Base-by-base conservation (phyloP, 2,888 invertebrate genomes). In the Ectemnius cavifrons region DNA sequence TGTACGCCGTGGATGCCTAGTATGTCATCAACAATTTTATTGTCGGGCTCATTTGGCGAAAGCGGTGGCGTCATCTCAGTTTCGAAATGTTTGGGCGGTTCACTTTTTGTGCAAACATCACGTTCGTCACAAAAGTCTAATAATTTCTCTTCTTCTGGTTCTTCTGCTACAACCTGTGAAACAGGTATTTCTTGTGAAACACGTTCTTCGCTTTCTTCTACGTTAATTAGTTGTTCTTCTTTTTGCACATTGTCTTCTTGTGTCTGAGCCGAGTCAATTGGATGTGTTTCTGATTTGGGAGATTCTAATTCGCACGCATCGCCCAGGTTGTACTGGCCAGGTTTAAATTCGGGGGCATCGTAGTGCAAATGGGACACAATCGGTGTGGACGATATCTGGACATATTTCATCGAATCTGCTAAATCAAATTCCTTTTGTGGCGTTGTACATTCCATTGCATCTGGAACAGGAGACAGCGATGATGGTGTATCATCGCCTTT, bases 401-500 rank as follows among this genome's bases (percentile, higher is more conserved):
- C 2, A 4, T 8, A 52, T 13, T 72, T 52, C 18, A 11, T 18
- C 0, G 63, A 6, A 1, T 18, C 20, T 1, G 57, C 13, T 6
- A 62, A 11, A 2, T 77, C 73, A 13, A 20, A 46, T 23, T 46
- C 62, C n/a, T 56, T 52, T n/a, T 57, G 16, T 4, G 69, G 63
- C 1, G 37, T 37, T 20, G 69, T 58, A 0, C 28, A 61, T n/a
- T 78, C 78, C 52, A 73, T 52, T 14, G 62, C 11, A 2, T 73
- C 71, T 0, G 78, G 73, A 3, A 71, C 23, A 0, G 79, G 78
- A 0, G 79, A 78, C 27, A 78, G 0, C 8, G 77, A 77, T 1
- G 69, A 68, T 16, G 78, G 66, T 1, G 79, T 75, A 0, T 69
- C 63, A 0, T 49, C 37, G 2, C 68, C 78, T 14, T 63, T 73